Conservation (phyloP, 2,888 invertebrate species). For the Conistra vaccinii region DNA sequence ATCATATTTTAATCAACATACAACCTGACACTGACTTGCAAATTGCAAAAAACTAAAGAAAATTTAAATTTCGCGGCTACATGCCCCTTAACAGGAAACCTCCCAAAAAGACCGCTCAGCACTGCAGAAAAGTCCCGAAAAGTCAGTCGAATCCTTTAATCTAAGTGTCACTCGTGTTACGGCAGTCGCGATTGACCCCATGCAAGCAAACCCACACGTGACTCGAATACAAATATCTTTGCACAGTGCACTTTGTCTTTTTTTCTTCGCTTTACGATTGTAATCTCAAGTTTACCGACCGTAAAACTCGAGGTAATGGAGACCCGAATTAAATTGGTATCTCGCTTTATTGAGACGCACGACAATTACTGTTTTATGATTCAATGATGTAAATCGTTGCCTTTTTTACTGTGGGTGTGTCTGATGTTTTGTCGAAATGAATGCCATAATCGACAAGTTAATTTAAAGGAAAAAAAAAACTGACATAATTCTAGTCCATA, state of each 20-base stretch:
- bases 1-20: too few relatives aligned
- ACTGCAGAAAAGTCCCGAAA: constrained; percentile 17
- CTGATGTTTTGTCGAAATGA: background rate
- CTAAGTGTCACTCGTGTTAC: constrained; percentile 64
- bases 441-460: background rate
- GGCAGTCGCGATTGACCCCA: constrained; percentile 76
- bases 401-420: background rate
- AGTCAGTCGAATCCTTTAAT: constrained; percentile 41
- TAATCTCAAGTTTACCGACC: constrained; percentile 82
- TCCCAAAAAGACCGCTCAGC: background rate
- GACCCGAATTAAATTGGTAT: constrained; percentile 78
- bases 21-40: too few relatives aligned
- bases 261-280: constrained; percentile 83
- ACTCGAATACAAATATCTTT: constrained; percentile 78
- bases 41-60: too few relatives aligned
- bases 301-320: constrained; percentile 79
- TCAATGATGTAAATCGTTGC: constrained; percentile 28
- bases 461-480: too few relatives aligned
- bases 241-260: constrained; percentile 78
- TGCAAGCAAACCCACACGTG: constrained; percentile 72
- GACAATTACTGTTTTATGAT: constrained; percentile 64
- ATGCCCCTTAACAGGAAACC: constrained; percentile 18
- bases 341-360: constrained; percentile 70
- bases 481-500: too few relatives aligned
- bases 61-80: too few relatives aligned